Evolutionary conservation across 2,888 invertebrate species (phyloP).

Genomic region (Deroplatys truncata): DNA sequence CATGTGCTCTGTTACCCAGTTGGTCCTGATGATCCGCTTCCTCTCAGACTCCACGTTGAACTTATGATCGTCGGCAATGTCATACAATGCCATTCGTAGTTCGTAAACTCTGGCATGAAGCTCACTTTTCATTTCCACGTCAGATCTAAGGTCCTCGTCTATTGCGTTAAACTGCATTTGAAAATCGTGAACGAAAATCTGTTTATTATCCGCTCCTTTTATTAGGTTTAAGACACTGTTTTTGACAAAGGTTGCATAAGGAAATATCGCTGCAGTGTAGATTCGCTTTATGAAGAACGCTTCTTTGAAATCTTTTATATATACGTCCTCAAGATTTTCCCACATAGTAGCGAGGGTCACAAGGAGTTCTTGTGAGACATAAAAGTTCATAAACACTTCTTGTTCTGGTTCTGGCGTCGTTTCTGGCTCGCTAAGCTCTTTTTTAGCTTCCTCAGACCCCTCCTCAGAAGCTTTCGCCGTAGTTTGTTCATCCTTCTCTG

Average conservation of each 20-base stretch:
- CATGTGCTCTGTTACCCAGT: slow-evolving; percentile 56
- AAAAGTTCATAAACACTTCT: slow-evolving; percentile 35
- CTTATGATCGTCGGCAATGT: slow-evolving; percentile 56
- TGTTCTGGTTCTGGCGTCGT: slow-evolving; percentile 41
- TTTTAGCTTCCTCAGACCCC: neutral
- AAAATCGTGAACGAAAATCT: slow-evolving; percentile 53
- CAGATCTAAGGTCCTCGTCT: slow-evolving; percentile 54
- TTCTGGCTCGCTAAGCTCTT: neutral
- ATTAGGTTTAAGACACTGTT: slow-evolving; percentile 54
- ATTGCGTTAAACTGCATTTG: slow-evolving; percentile 58
- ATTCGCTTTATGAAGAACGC: slow-evolving; percentile 55
- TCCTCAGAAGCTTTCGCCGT: neutral
- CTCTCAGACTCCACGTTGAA: slow-evolving; percentile 52
- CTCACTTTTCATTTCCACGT: slow-evolving; percentile 57
- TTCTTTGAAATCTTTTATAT: slow-evolving; percentile 53
- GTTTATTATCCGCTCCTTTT: slow-evolving; percentile 54
- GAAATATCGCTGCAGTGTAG: slow-evolving; percentile 52
- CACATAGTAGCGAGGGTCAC: slow-evolving; percentile 49
- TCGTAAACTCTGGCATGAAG: slow-evolving; percentile 56
- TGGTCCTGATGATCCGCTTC: slow-evolving; percentile 49
- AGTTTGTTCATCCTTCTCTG: neutral
- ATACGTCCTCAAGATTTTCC: slow-evolving; percentile 50
- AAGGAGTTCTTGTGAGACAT: slow-evolving; percentile 44
- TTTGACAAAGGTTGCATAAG: slow-evolving; percentile 53
- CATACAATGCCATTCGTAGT: slow-evolving; percentile 50